phyloP scores from a whole-genome alignment of 2,113 vertebrate species.

The rat (Rattus norvegicus) region GRCr8 NC_086032.1:90640501-90641000 shows the following conservation, averaged over 20 bases:
- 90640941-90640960: not conserved
- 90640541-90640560: not conserved
- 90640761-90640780: not conserved
- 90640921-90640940: not conserved
- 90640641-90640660: not conserved
- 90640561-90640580: not conserved
- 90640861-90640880: not conserved
- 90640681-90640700: not conserved
- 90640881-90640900: not conserved
- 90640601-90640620: not conserved
- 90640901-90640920: conserved; percentile 14
- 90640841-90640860: not conserved
- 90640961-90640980: not conserved
- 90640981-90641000: not conserved
- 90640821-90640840: not conserved
- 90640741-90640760: not conserved
- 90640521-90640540: conserved; percentile 20
- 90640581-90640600: not conserved
- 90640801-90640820: not conserved
- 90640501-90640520: not conserved
- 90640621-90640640: not conserved
- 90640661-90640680: conserved; percentile 6
- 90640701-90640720: not conserved
- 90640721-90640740: not conserved
- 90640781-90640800: not conserved